Conservation (phyloP, 1,140 invertebrate species). For the Heliothis subflexa region DNA sequence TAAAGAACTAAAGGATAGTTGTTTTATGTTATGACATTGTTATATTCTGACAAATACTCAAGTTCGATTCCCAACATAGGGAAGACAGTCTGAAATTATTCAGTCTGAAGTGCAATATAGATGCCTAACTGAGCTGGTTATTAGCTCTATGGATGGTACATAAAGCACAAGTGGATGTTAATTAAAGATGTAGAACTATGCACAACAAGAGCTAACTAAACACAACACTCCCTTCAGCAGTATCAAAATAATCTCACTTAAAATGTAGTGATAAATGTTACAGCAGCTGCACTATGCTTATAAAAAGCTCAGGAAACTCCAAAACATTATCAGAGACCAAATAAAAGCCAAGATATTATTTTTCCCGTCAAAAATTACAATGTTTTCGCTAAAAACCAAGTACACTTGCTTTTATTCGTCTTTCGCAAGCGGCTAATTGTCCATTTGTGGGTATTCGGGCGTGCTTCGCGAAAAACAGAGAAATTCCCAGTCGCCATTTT, state of each 20-base stretch:
- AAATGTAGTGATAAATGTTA: neutral
- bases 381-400: conserved; percentile 64
- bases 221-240: too few relatives aligned
- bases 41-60: too few relatives aligned
- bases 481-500: conserved; percentile 74
- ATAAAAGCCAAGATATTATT: conserved; percentile 35
- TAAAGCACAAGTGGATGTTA: too few relatives aligned
- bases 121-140: too few relatives aligned
- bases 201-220: too few relatives aligned
- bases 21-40: too few relatives aligned
- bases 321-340: conserved; percentile 7
- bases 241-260: neutral
- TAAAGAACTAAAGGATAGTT: too few relatives aligned
- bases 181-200: too few relatives aligned
- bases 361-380: conserved; percentile 61
- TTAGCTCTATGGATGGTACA: too few relatives aligned
- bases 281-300: neutral
- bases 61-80: too few relatives aligned
- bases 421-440: conserved; percentile 72
- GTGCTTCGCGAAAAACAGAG: conserved; percentile 74
- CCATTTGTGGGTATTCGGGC: conserved; percentile 78
- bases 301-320: neutral
- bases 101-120: too few relatives aligned
- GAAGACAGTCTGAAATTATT: too few relatives aligned
- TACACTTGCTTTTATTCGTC: conserved; percentile 65